phyloP scores from a whole-genome alignment of 2,888 invertebrate species.

The Apamea sordens region DNA sequence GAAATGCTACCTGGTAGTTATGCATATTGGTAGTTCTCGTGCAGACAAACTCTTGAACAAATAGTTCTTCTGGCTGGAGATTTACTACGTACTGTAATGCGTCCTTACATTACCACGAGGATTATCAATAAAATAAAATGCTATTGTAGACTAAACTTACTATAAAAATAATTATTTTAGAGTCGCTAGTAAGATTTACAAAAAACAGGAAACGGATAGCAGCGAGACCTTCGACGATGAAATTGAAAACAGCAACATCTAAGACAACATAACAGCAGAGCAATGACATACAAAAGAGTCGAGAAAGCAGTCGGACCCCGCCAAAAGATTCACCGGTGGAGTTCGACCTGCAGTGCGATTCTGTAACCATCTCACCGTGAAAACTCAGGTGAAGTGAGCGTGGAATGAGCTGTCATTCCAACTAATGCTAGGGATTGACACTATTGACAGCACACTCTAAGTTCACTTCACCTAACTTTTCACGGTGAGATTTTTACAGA shows the following conservation, averaged over 20 bases:
- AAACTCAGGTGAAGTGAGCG: too few species aligned
- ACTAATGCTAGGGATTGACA: too few species aligned
- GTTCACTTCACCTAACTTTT: too few species aligned
- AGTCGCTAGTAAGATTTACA: not conserved
- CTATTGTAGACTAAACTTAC: not conserved
- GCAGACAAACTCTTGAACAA: not conserved
- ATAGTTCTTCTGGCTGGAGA: not conserved
- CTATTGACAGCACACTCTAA: too few species aligned
- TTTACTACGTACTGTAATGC: not conserved
- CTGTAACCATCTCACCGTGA: too few species aligned
- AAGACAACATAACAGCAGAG: not conserved
- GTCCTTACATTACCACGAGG: not conserved
- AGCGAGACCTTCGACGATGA: not conserved
- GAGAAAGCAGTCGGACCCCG: too few species aligned
- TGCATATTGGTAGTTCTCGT: not conserved
- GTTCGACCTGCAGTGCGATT: too few species aligned
- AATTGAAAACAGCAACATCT: not conserved
- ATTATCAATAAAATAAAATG: not conserved
- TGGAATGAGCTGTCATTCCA: too few species aligned
- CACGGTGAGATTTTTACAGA: too few species aligned
- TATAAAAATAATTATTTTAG: too few species aligned
- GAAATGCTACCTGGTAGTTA: constrained; percentile 35
- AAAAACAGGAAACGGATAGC: not conserved
- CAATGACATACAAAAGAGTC: too few species aligned
- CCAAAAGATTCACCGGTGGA: too few species aligned